These are phyloP conservation scores for Sericinus montela DNA, from an alignment of 2,888 invertebrate genomes.

Conservation along the genomic window DNA sequence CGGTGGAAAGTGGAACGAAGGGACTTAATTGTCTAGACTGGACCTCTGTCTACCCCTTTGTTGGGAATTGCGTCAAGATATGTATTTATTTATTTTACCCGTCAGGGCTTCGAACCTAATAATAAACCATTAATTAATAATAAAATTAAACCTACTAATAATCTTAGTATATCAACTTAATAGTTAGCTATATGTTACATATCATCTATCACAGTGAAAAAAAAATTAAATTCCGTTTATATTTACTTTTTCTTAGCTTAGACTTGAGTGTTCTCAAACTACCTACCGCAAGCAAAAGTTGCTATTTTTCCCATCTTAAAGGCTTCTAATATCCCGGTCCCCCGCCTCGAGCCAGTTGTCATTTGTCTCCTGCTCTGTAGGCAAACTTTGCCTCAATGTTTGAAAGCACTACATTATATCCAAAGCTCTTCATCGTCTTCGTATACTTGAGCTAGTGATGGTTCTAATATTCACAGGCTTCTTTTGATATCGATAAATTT, in stretches of 20 bases:
- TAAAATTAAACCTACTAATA: too few relatives aligned
- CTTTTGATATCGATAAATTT: slow-evolving; percentile 4
- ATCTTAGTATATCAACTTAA: too few relatives aligned
- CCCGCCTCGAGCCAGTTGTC: slow-evolving; percentile 69
- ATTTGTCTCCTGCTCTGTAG: slow-evolving; percentile 70
- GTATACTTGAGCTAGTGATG: slow-evolving; percentile 30
- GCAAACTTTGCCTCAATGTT: slow-evolving; percentile 74
- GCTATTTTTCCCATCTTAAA: slow-evolving; percentile 76
- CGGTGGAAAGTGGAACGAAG: too few relatives aligned
- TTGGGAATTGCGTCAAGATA: too few relatives aligned
- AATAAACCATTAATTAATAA: too few relatives aligned
- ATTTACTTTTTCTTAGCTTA: slow-evolving; percentile 4
- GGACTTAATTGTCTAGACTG: too few relatives aligned
- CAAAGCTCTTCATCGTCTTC: slow-evolving; percentile 63
- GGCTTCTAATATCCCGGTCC: slow-evolving; percentile 71
- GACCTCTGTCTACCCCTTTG: too few relatives aligned
- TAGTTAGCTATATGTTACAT: too few relatives aligned
- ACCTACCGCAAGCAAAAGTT: slow-evolving; percentile 65
- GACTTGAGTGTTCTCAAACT: slow-evolving; percentile 33
- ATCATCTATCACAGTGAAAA: too few relatives aligned
- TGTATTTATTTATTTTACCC: too few relatives aligned
- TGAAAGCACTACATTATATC: slow-evolving; percentile 76
- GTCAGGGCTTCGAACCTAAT: too few relatives aligned
- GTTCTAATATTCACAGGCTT: slow-evolving; percentile 28
- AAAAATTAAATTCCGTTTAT: not conserved